Evolutionary conservation across 2,888 invertebrate genomes (phyloP), one percentile per base, ranked within the genome.

Genomic region (Carcina quercana): DNA sequence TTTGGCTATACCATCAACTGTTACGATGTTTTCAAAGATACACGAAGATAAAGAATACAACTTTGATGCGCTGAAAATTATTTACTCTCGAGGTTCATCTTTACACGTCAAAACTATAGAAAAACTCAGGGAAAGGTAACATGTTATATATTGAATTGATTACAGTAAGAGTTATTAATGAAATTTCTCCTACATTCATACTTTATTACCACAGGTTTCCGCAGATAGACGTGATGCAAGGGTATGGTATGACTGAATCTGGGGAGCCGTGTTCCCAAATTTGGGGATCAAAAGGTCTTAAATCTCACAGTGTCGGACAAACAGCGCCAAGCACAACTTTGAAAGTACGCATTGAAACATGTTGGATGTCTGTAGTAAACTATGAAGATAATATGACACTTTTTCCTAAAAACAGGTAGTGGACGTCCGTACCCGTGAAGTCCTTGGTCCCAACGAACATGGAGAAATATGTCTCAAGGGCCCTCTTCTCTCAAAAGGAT

Each of bases 201-300:
- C n/a, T n/a, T n/a, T n/a, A n/a, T n/a, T n/a, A n/a, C n/a, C n/a
- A n/a, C 34, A 73, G 73, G 35, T 64, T 69, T 30, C 69, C 68
- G 4, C 58, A 58, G 2, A 45, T 74, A 33, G 37, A 53, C 35
- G 41, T 71, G 17, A 37, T 70, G 32, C 75, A 76, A 68, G 73
- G 75, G 3, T 76, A 78, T 26, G 74, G 74, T 8, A 69, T 75
- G 72, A 73, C 73, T 5, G 76, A 76, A 45, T 59, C 67, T 15
- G 74, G 75, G n/a, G 75, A 74, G 34, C 59, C 63, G 14, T 59
- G 68, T 10, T 71, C 73, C 3, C 73, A 76, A 38, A 69, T 50
- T 40, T 69, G 68, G 67, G 67, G 61, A 13, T 46, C 51, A 31
- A 64, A 64, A 38, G 69, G 69, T 3, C 53, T 59, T n/a, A 69